A percentile compares a stretch with the other conserved stretches of the same genome.
Conservation (phyloP, 2,113 vertebrate genomes). For the Girardinichthys multiradiatus region DNA sequence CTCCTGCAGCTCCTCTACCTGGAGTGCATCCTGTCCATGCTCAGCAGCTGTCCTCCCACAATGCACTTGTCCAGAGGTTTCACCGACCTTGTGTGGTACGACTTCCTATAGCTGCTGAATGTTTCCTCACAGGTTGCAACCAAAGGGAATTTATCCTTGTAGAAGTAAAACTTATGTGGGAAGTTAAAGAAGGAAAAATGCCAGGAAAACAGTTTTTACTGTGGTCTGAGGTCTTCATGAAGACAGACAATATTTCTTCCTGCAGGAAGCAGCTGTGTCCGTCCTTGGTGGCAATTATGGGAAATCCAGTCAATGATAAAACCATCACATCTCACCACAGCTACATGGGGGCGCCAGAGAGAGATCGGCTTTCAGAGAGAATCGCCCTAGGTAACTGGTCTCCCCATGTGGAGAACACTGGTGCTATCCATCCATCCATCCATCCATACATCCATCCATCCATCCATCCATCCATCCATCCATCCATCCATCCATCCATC, state of each 20-base stretch:
- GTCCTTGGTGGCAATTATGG: conserved; percentile 92
- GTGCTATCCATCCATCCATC: not conserved
- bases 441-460: not conserved
- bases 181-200: not conserved
- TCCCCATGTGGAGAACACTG: too few species aligned
- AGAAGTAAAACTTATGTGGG: too few species aligned
- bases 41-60: conserved; percentile 90
- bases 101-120: not conserved
- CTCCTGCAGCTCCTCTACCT: conserved; percentile 94
- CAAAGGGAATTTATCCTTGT: too few species aligned
- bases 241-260: not conserved
- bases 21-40: conserved; percentile 93
- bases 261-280: conserved; percentile 96
- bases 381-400: conserved; percentile 50
- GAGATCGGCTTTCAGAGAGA: conserved; percentile 55
- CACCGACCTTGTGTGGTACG: conserved; percentile 95
- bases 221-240: not conserved
- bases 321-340: conserved; percentile 92
- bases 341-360: conserved; percentile 40
- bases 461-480: too few species aligned
- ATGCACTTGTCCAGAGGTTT: conserved; percentile 93
- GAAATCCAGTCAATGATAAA: conserved; percentile 95
- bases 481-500: too few species aligned
- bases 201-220: not conserved
- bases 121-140: too few species aligned